Evolutionary conservation across 2,888 invertebrate species (phyloP), one percentile per base, ranked within the genome.

Genomic region (Pinctada fucata): DNA sequence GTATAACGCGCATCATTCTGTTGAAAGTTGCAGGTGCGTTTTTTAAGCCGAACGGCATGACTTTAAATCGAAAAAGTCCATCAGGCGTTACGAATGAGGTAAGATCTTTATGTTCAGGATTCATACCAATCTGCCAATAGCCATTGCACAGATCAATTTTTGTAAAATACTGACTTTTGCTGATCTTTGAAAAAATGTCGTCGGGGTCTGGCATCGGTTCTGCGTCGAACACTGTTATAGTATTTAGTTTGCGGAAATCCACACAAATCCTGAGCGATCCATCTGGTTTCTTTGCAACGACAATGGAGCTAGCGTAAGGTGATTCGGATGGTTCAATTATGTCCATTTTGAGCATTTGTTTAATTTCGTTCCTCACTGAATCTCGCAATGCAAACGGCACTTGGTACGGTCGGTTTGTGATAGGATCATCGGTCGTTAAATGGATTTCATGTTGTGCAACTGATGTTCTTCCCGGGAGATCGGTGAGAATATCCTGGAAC

Each of bases 201-300:
- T 84, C 86, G 0, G 76, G n/a, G 48, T 82, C 76, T 3, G 73
- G 75, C 72, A 85, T 79, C 1, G 83, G 85, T 76, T 83, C 84
- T 0, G 80, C 71, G 66, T 84, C 84, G 75, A 84, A 85, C 4
- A 79, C 72, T 0, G 81, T 84, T 1, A 83, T 72, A 5, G 70
- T 63, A 72, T 86, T 87, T 2, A 85, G 47, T 47, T 78, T 78
- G 3, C 84, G 67, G 71, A 69, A 85, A 67, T 85, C 82, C 5
- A 81, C 58, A 67, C 82, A 82, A 10, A 82, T 75, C 45, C 85
- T 50, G 13, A 72, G 74, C 8, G 64, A 66, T 1, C 83, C 84
- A 81, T 85, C 83, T 10, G 65, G 63, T 64, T 85, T 85, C 65
- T 76, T 76, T 5, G 79, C 83, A 8, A 85, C 58, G 1, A 83